These are phyloP conservation scores for Penelope pileata DNA, from an alignment of 2,113 vertebrate genomes.

Conservation along the genomic window DNA sequence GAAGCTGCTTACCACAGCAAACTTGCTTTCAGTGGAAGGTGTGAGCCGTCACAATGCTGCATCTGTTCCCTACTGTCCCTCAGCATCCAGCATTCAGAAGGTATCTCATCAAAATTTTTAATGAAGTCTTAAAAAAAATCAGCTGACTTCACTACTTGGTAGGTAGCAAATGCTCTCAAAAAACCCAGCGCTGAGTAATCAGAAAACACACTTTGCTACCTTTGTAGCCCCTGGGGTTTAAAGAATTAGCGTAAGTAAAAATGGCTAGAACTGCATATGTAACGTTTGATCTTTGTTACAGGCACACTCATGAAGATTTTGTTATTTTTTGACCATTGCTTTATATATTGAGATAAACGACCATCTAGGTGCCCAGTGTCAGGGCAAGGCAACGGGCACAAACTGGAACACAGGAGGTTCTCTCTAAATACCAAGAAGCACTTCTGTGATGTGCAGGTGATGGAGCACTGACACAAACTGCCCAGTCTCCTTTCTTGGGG, in stretches of 20 bases:
- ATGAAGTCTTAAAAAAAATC: not conserved
- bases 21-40: not conserved
- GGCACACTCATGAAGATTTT: not conserved
- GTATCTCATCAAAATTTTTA: not conserved
- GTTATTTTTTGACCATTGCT: not conserved
- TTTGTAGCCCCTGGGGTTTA: not conserved
- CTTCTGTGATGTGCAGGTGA: not conserved
- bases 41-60: not conserved
- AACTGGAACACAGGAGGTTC: not conserved
- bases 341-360: not conserved
- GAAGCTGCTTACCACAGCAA: not conserved
- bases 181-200: not conserved
- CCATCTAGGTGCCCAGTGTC: not conserved
- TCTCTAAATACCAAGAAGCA: too few species aligned
- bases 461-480: not conserved
- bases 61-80: not conserved
- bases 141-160: not conserved
- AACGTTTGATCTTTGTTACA: not conserved
- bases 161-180: not conserved
- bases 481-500: not conserved
- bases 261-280: rapidly evolving
- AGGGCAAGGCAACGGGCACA: not conserved
- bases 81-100: not conserved
- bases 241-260: not conserved
- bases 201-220: not conserved